These are phyloP conservation scores for Steatornis caripensis DNA, from an alignment of 2,113 vertebrate genomes.

Conservation along the genomic window DNA sequence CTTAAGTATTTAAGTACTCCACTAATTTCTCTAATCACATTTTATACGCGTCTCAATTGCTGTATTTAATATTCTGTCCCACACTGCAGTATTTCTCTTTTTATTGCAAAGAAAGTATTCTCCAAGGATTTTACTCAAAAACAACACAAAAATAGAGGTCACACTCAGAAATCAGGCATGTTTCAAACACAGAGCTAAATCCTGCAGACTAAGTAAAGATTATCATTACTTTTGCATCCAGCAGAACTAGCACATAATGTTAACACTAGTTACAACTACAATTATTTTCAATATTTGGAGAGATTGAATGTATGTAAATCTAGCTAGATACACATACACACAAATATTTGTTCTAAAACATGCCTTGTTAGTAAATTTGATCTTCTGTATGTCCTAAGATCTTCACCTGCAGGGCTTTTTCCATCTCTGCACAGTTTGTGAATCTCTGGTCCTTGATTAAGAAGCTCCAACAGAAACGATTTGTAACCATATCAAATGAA, in stretches of 20 bases:
- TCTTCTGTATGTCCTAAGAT: background rate
- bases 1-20: background rate
- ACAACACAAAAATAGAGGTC: background rate
- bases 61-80: background rate
- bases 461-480: background rate
- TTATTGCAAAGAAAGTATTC: background rate
- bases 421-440: background rate
- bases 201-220: background rate
- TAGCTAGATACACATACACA: background rate
- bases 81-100: background rate
- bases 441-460: background rate
- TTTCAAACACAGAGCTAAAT: background rate
- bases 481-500: background rate
- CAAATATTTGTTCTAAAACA: background rate
- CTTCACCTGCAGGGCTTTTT: background rate
- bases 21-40: background rate
- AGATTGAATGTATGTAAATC: background rate
- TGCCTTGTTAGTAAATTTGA: background rate
- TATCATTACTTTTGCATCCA: background rate
- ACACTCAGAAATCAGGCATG: background rate
- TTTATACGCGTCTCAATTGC: background rate
- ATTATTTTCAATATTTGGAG: background rate
- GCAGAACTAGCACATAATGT: background rate
- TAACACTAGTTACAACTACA: background rate
- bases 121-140: background rate